Base-by-base conservation (phyloP, 2,888 invertebrate genomes). In the Erebia epiphron region DNA sequence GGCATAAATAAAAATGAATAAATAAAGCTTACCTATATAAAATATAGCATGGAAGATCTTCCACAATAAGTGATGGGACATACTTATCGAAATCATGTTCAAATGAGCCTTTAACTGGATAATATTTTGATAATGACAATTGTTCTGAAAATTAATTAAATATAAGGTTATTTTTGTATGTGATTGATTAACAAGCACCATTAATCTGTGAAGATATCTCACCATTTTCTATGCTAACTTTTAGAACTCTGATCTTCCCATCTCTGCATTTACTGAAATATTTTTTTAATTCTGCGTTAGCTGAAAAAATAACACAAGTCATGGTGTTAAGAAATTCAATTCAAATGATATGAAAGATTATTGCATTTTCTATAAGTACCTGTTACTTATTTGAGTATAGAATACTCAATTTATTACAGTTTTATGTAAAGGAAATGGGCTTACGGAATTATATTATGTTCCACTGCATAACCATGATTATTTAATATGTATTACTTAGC, bases 211-310 rank as follows among this genome's bases (percentile, higher is more conserved):
- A 16, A 41, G 5, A 60, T 61, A 41, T 21, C 86, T 90, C 93
- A 97, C 98, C 98, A 92, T 98, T 96, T 87, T 96, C 96, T 82
- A 98, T 98, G 57, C 96, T 95, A 74, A 98, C 95, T 95, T 98
- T 98, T 75, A 98, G 90, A 18, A 96, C 94, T 74, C 98, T 94
- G 70, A 97, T 94, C 89, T 96, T 97, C 41, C 97, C 97, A 83
- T 96, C 96, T 82, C 97, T 95, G 80, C 97, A 97, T 90, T 97
- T 97, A 26, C 96, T 96, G 83, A 98, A 97, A 84, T 96, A 96
- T 85, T 96, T 96, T 81, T 96, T 95, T 69, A 98, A 91, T 73
- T 96, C 96, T 77, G 96, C 96, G 90, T 98, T 98, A 7, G 97
- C 98, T 98, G 90, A 95, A 94, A 69, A 18, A 9, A 41, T 41